phyloP scores from a whole-genome alignment of 2,113 vertebrate species.

The Ptilonorhynchus violaceus region DNA sequence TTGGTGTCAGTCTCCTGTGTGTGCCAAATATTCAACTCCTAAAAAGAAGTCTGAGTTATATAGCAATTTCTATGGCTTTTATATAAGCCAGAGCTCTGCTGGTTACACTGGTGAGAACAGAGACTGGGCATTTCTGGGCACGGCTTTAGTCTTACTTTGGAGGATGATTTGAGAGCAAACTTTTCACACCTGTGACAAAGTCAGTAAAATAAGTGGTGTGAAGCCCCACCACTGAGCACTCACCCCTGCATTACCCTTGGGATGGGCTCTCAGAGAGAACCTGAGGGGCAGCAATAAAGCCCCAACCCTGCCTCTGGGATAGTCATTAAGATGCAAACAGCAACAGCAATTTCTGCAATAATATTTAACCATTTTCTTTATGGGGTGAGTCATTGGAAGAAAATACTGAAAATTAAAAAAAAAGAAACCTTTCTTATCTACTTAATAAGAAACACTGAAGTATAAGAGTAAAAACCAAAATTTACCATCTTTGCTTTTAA shows the following conservation, averaged over 20 bases:
- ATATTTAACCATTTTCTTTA: not conserved
- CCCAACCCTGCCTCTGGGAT: not conserved
- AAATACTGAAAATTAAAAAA: not conserved
- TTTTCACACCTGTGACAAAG: not conserved
- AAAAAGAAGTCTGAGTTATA: conserved; percentile 32
- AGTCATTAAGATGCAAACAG: not conserved
- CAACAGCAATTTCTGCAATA: not conserved
- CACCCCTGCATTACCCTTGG: not conserved
- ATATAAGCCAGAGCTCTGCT: not conserved
- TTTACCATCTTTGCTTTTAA: not conserved
- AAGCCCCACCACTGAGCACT: not conserved
- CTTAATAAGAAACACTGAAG: not conserved
- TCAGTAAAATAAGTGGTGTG: not conserved
- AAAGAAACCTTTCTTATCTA: not conserved
- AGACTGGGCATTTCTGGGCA: not conserved
- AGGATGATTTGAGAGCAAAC: not conserved
- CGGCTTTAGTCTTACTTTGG: not conserved
- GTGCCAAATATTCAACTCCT: not conserved
- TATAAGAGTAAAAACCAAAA: not conserved
- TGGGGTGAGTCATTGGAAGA: not conserved
- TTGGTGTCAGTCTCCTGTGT: not conserved
- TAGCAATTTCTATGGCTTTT: not conserved
- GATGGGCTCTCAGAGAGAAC: not conserved
- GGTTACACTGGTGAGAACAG: not conserved
- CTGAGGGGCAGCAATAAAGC: not conserved